These are phyloP conservation scores for Stictonetta naevosa DNA, from an alignment of 2,113 vertebrate species.

Conservation along the genomic window DNA sequence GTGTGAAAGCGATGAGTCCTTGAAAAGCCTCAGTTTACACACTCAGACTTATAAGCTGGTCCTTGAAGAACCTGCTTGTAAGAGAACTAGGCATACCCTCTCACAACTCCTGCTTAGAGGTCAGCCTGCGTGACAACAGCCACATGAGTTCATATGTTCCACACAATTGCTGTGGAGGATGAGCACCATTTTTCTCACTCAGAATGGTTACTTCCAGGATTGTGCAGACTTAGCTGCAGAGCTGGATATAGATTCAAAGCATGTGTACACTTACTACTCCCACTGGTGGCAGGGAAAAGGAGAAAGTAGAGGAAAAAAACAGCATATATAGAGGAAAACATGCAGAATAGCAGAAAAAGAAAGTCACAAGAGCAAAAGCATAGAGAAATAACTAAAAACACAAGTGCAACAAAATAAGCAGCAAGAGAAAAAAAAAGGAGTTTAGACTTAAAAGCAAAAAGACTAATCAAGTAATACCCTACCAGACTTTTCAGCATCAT, in stretches of 20 bases:
- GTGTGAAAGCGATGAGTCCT: background rate
- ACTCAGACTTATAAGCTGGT: background rate
- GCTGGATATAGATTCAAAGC: background rate
- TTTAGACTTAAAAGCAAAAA: background rate
- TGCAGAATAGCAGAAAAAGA: background rate
- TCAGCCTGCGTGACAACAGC: background rate
- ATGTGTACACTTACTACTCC: background rate
- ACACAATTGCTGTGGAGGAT: background rate
- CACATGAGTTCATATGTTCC: background rate
- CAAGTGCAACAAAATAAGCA: background rate
- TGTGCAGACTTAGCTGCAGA: background rate
- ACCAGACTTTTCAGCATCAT: background rate
- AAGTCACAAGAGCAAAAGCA: background rate
- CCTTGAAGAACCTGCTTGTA: background rate
- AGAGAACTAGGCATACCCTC: background rate
- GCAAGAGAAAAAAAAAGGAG: background rate
- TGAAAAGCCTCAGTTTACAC: background rate
- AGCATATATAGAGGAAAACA: background rate
- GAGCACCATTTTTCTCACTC: constrained; percentile 1
- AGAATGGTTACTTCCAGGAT: background rate
- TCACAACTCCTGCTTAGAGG: background rate
- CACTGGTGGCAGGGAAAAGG: background rate
- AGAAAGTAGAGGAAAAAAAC: background rate
- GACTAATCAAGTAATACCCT: background rate
- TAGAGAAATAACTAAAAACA: background rate